Conservation (phyloP, 2,888 invertebrate genomes). For the Sesia bembeciformis region DNA sequence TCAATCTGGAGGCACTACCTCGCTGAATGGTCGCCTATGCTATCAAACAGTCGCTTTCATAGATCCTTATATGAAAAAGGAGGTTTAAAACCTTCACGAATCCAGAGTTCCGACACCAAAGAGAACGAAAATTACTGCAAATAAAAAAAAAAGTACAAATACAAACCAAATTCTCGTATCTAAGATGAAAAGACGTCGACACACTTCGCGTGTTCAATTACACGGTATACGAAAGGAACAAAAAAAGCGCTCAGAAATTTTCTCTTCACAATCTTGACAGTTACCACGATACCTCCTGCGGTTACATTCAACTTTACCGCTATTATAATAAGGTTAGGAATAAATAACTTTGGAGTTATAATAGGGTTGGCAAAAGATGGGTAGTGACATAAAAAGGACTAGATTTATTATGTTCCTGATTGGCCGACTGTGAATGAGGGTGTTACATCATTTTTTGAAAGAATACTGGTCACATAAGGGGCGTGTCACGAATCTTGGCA, state of each 20-base stretch:
- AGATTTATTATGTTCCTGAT: conserved; percentile 29
- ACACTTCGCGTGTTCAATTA: neutral
- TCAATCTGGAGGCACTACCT: too few species aligned
- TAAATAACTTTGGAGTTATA: too few species aligned
- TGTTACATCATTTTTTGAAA: conserved; percentile 8
- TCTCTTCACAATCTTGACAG: neutral
- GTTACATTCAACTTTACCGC: neutral
- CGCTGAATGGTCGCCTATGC: too few species aligned
- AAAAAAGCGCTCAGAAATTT: neutral
- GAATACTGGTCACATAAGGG: neutral
- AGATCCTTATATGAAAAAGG: too few species aligned
- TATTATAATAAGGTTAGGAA: neutral
- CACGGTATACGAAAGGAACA: neutral
- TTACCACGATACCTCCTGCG: neutral
- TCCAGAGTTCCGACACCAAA: too few species aligned
- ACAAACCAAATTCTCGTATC: neutral
- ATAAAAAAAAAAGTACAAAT: too few species aligned
- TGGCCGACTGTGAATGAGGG: conserved; percentile 19
- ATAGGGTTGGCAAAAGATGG: too few species aligned
- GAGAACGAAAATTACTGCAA: too few species aligned
- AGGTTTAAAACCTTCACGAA: too few species aligned
- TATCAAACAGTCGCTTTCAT: too few species aligned
- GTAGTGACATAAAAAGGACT: conserved; percentile 10
- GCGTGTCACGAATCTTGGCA: too few species aligned
- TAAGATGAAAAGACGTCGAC: neutral